Conservation (phyloP, 2,888 invertebrate genomes). For the Xiphydria camelus region DNA sequence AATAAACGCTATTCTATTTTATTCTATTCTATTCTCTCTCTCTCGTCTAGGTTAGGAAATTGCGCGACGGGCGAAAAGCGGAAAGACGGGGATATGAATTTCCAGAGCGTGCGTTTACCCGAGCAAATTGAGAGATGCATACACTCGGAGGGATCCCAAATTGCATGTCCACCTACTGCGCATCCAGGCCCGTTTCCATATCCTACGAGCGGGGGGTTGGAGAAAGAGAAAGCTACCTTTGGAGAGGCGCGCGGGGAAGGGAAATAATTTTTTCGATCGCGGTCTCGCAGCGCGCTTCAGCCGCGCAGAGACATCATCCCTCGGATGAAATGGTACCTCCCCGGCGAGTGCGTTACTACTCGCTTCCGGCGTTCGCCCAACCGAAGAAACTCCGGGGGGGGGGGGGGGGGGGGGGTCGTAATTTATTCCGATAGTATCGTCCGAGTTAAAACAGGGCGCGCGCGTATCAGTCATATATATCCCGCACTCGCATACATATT, state of each 20-base stretch:
- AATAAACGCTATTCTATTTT: no score
- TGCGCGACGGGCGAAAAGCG: background rate
- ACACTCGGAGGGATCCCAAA: constrained; percentile 15
- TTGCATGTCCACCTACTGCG: constrained; percentile 13
- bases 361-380: no score
- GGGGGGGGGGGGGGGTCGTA: no score
- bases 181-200: constrained; percentile 7
- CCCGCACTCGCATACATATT: constrained; percentile 12
- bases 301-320: background rate
- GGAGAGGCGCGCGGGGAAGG: background rate
- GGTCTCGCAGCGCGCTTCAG: background rate
- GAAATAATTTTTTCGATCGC: background rate
- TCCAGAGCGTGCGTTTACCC: constrained; percentile 44
- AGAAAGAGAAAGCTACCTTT: constrained; percentile 9
- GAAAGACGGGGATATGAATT: constrained; percentile 38
- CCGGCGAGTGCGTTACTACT: no score
- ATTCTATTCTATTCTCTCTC: no score
- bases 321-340: no score
- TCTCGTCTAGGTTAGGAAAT: no score
- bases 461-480: constrained; percentile 7
- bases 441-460: constrained; percentile 12
- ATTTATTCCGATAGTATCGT: no score
- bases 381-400: no score
- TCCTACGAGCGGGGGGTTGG: constrained; percentile 4
- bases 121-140: constrained; percentile 43